Base-by-base conservation (phyloP, 2,113 vertebrate species). In the Naja naja region DNA sequence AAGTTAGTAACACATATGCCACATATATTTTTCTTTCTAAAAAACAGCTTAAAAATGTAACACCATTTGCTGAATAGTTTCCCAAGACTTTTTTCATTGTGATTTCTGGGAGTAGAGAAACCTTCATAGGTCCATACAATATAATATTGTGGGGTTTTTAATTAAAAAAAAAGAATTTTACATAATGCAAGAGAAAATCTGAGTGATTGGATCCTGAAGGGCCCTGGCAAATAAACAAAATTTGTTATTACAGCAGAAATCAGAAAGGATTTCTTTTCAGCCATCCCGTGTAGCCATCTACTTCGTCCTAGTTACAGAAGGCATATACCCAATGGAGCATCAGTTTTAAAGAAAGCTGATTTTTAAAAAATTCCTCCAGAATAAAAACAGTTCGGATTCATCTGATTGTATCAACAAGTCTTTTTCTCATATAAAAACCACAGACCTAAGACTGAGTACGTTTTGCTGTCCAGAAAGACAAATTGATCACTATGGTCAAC, bases 271-370 rank as follows among this genome's bases (percentile, higher is more conserved):
- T 93, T 89, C 89, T 47, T 94, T 95, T 87, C 90, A 93, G 60
- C 30, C 81, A 52, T 9, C 69, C 58, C 47, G 11, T 74, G 12
- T 22, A 86, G 74, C 11, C 30, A 90, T 39, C 89, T 91, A 88
- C 91, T 95, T 95, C 94, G 89, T 92, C 88, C 91, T 60, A n/a
- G 2, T n/a, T 53, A 45, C 0, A 5, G 25, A 81, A 60, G 88
- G 23, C 0, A 0, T 0, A 0, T 39, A 93, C 34, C n/a, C 54
- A 89, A 53, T 45, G 87, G 85, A 93, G 69, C 30, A 86, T 34
- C 30, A 16, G 5, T 53, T 94, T 22, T 39, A 90, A 90, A 93
- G 85, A 89, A 85, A 91, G 49, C 7, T 39, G 89, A 89, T 90
- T 55, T 91, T 25, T 20, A 4, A 64, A 30, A 64, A 81, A 3